Evolutionary conservation across 2,113 vertebrate species (phyloP).

Genomic region (Podarcis muralis): DNA sequence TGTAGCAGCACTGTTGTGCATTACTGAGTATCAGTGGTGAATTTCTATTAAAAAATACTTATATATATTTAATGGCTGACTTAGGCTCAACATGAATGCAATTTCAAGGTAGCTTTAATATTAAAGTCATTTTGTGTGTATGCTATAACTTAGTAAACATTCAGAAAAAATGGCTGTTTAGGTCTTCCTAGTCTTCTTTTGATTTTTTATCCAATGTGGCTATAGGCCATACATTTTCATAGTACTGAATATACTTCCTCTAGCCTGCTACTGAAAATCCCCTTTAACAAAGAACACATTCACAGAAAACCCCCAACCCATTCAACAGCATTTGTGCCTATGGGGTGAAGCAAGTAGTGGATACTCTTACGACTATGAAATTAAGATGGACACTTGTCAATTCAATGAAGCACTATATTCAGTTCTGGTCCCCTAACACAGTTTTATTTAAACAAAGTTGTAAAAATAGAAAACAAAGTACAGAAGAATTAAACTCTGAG

Average conservation of each 20-base stretch:
- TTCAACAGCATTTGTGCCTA: not conserved
- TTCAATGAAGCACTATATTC: not conserved
- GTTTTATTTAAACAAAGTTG: constrained; percentile 60
- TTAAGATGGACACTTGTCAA: not conserved
- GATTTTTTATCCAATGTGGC: not conserved
- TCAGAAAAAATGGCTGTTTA: constrained; percentile 48
- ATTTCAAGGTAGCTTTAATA: constrained; percentile 37
- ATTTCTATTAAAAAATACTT: constrained; percentile 27
- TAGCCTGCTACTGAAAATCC: not conserved
- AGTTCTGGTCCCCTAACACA: constrained; percentile 27
- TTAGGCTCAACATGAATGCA: not conserved
- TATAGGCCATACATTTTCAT: not conserved
- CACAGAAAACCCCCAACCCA: no score
- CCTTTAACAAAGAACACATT: not conserved
- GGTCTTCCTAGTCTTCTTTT: not conserved
- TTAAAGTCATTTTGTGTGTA: constrained; percentile 64
- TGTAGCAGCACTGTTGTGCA: constrained; percentile 27
- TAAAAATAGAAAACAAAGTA: constrained; percentile 64
- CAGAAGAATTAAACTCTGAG: constrained; percentile 38
- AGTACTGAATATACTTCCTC: not conserved
- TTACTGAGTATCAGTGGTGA: constrained; percentile 18
- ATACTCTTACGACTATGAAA: not conserved
- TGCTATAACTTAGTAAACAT: constrained; percentile 75
- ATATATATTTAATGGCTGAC: constrained; percentile 45
- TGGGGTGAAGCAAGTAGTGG: not conserved